These are phyloP conservation scores for Caenorhabditis sp. DNA, from an alignment of 2,888 invertebrate genomes.

Conservation along the genomic window DNA sequence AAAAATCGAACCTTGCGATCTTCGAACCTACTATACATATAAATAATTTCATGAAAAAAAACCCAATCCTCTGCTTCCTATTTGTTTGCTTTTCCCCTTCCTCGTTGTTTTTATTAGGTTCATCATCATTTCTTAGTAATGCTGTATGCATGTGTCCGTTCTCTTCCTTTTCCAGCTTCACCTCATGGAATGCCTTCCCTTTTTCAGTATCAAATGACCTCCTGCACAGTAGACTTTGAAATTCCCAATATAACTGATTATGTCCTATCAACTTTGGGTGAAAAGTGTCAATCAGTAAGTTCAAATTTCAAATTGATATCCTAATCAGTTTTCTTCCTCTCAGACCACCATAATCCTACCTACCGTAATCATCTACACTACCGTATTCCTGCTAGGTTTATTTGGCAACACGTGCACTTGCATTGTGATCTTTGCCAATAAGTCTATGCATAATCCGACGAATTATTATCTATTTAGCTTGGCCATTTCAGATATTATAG, in stretches of 20 bases:
- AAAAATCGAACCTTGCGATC: too few species aligned
- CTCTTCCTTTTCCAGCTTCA: neutral
- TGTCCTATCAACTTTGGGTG: slow-evolving; percentile 71
- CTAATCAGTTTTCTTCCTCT: too few species aligned
- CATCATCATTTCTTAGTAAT: slow-evolving; percentile 3
- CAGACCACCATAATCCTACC: slow-evolving; percentile 75
- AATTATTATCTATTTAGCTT: slow-evolving; percentile 82
- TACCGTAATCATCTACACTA: slow-evolving; percentile 77
- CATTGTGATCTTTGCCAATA: slow-evolving; percentile 77
- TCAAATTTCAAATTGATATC: neutral
- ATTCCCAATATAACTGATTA: slow-evolving; percentile 70
- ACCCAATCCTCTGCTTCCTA: neutral
- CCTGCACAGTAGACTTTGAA: slow-evolving; percentile 68
- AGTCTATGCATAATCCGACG: slow-evolving; percentile 81
- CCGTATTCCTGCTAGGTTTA: slow-evolving; percentile 78
- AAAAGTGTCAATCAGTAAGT: slow-evolving; percentile 73
- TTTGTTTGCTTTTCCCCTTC: slow-evolving; percentile 2
- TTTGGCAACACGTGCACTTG: slow-evolving; percentile 81
- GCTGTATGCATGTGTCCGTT: too few species aligned
- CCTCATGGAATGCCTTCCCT: too few species aligned
- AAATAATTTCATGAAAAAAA: neutral
- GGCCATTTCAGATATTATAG: slow-evolving; percentile 81
- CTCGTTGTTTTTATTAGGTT: slow-evolving; percentile 7
- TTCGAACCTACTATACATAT: too few species aligned
- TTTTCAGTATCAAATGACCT: slow-evolving; percentile 24